Conservation (phyloP, 2,113 vertebrate genomes). For the Gymnorhina tibicen region DNA sequence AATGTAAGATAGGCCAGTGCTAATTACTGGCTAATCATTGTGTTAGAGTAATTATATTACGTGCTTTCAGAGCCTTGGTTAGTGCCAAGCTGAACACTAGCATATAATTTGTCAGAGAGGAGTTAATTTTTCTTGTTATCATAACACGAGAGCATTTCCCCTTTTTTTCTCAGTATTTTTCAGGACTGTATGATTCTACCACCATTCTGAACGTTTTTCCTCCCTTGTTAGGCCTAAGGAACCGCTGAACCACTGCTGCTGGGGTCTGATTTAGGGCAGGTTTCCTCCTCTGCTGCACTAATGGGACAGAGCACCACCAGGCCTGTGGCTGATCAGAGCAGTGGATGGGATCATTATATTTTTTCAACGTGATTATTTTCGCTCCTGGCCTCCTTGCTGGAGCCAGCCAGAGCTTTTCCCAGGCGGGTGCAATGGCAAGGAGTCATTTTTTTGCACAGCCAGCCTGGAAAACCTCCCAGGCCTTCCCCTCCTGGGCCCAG, state of each 20-base stretch:
- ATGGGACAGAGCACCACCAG: background rate
- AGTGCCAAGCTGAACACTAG: background rate
- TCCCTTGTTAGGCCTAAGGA: background rate
- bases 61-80: conserved; percentile 36
- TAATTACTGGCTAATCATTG: conserved; percentile 68
- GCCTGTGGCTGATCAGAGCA: background rate
- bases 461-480: background rate
- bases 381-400: background rate
- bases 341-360: background rate
- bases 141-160: background rate
- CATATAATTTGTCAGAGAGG: conserved; percentile 49
- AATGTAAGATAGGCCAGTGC: conserved; percentile 52
- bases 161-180: background rate
- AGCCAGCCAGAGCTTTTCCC: background rate
- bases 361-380: background rate
- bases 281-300: background rate
- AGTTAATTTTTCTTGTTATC: conserved; percentile 47
- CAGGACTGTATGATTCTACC: background rate
- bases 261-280: background rate
- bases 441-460: background rate
- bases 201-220: background rate
- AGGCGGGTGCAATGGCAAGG: background rate
- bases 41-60: conserved; percentile 62
- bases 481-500: background rate
- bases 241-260: background rate